phyloP scores from a whole-genome alignment of 2,797 vertebrate species.

The Silurus aristotelis region DNA sequence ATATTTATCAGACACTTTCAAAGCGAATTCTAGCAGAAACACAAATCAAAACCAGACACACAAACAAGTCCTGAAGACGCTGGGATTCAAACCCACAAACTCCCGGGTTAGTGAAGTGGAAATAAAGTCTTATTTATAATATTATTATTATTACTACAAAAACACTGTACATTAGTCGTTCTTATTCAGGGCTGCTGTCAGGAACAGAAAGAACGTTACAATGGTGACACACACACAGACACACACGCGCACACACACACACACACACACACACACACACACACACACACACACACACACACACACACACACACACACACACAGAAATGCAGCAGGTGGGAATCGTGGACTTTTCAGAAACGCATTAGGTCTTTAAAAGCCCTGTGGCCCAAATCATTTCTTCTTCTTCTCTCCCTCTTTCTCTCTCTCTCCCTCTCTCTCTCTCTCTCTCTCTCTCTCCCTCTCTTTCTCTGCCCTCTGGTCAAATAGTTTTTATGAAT shows the following conservation, averaged over 20 bases:
- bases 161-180: not conserved
- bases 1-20: conserved; percentile 5
- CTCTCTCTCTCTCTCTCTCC: not conserved
- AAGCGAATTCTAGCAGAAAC: not conserved
- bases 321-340: conserved; percentile 17
- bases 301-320: conserved; percentile 35
- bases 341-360: conserved; percentile 22
- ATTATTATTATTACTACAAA: not conserved
- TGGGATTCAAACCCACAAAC: not conserved
- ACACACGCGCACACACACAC: conserved; percentile 29
- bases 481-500: conserved; percentile 64
- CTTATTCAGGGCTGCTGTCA: not conserved
- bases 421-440: not conserved
- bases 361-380: conserved; percentile 52
- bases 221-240: not conserved
- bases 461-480: conserved; percentile 14
- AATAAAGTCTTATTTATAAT: no score
- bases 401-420: not conserved
- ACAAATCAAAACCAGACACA: conserved; percentile 1
- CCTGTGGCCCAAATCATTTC: conserved; percentile 30
- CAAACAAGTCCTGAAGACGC: not conserved
- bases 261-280: conserved; percentile 34
- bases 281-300: conserved; percentile 34
- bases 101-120: not conserved
- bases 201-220: not conserved